Conservation (phyloP, 2,888 invertebrate species). For the Apamea sordens region DNA sequence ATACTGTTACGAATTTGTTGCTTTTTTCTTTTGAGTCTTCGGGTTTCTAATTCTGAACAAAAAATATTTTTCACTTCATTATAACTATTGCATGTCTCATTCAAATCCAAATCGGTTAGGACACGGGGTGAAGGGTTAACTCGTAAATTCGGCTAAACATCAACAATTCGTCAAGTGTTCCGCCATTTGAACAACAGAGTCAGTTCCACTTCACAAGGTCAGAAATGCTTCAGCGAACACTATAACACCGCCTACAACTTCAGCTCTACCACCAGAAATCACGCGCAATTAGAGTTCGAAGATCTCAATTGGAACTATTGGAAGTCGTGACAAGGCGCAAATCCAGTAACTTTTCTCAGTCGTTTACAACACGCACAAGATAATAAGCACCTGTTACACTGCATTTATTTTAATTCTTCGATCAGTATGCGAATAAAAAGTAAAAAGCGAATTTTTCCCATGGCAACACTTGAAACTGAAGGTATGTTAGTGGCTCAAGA, state of each 20-base stretch:
- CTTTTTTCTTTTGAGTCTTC: background rate
- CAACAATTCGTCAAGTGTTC: conserved; percentile 43
- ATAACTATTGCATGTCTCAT: background rate
- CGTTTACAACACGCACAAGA: conserved; percentile 48
- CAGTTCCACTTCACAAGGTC: conserved; percentile 48
- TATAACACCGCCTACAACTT: conserved; percentile 19
- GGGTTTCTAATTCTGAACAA: background rate
- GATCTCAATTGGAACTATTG: conserved; percentile 45
- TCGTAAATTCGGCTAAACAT: conserved; percentile 38
- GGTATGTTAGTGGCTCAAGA: conserved; percentile 68
- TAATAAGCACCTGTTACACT: conserved; percentile 49
- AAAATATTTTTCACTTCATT: background rate
- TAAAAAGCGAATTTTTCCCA: conserved; percentile 51
- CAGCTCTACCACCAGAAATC: conserved; percentile 35
- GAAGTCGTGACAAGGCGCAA: conserved; percentile 37
- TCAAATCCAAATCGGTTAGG: conserved; percentile 8
- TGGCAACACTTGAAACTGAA: conserved; percentile 58
- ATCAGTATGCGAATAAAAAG: conserved; percentile 47
- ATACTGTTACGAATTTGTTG: background rate
- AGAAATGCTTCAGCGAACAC: conserved; percentile 45
- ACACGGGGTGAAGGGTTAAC: background rate
- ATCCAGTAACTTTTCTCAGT: conserved; percentile 38
- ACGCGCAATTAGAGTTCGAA: conserved; percentile 37
- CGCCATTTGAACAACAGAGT: conserved; percentile 43
- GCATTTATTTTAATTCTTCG: conserved; percentile 60